Conservation (phyloP, 1,140 invertebrate genomes). For the Ceratosolen solmsi region DNA sequence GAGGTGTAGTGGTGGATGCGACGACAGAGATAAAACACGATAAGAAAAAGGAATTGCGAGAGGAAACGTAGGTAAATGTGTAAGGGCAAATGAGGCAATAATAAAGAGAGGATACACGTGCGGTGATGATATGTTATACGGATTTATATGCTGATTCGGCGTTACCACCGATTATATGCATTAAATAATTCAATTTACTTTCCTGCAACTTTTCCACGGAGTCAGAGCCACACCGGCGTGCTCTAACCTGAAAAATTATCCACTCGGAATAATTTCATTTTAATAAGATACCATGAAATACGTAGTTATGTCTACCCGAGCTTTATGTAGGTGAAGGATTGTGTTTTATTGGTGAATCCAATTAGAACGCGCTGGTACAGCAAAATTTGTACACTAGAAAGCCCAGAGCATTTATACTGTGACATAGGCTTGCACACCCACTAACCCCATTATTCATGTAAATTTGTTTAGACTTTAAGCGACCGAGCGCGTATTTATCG, state of each 20-base stretch:
- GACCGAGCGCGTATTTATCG: background rate
- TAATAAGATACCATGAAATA: background rate
- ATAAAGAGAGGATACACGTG: background rate
- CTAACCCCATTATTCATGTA: slow-evolving; percentile 9
- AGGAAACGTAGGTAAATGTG: background rate
- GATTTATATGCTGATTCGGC: background rate
- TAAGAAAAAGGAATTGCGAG: slow-evolving; percentile 2
- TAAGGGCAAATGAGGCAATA: background rate
- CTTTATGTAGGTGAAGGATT: background rate
- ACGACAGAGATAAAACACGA: background rate
- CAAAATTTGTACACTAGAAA: background rate
- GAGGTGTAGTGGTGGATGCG: background rate
- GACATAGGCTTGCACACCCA: background rate
- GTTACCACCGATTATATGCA: background rate
- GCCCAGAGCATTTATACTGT: background rate
- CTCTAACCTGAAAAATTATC: background rate
- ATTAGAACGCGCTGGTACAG: background rate
- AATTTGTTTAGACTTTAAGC: background rate
- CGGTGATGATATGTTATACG: background rate
- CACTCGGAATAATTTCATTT: background rate
- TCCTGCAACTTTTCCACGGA: background rate
- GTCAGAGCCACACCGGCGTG: no score
- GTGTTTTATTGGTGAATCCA: background rate
- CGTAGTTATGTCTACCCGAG: background rate
- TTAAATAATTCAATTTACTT: background rate